phyloP scores from a whole-genome alignment of 2,113 vertebrate genomes.

The Porphyrio hochstetteri region DNA sequence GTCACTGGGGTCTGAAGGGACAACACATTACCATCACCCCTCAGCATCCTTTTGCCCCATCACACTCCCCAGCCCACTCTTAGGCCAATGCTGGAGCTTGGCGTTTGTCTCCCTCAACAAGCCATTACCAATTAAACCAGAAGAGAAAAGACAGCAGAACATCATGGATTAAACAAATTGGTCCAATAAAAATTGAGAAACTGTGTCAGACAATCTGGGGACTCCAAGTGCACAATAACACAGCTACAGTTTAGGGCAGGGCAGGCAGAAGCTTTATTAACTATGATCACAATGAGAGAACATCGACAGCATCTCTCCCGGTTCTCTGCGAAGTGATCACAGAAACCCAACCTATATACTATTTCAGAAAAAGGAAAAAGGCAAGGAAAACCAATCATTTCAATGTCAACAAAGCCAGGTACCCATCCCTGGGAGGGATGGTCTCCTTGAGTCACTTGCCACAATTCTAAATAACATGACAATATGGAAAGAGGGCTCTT shows the following conservation, averaged over 20 bases:
- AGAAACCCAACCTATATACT: neutral
- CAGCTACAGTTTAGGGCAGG: neutral
- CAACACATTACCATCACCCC: neutral
- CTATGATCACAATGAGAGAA: neutral
- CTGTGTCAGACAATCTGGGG: neutral
- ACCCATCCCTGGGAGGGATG: neutral
- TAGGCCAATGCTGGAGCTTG: too few relatives aligned
- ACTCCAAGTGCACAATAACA: neutral
- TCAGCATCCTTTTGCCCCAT: rapidly evolving
- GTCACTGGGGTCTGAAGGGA: neutral
- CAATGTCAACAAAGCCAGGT: neutral
- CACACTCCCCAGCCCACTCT: neutral
- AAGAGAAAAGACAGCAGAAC: neutral
- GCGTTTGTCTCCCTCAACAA: neutral
- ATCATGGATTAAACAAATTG: neutral
- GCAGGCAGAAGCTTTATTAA: neutral
- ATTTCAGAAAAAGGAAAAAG: neutral
- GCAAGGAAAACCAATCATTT: neutral
- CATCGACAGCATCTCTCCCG: neutral
- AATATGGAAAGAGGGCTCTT: neutral
- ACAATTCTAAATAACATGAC: neutral
- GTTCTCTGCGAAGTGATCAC: neutral
- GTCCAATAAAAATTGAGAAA: neutral
- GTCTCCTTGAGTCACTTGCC: neutral
- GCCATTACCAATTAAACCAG: neutral